Conservation (phyloP, 2,797 vertebrate species). For the Alosa sapidissima region DNA sequence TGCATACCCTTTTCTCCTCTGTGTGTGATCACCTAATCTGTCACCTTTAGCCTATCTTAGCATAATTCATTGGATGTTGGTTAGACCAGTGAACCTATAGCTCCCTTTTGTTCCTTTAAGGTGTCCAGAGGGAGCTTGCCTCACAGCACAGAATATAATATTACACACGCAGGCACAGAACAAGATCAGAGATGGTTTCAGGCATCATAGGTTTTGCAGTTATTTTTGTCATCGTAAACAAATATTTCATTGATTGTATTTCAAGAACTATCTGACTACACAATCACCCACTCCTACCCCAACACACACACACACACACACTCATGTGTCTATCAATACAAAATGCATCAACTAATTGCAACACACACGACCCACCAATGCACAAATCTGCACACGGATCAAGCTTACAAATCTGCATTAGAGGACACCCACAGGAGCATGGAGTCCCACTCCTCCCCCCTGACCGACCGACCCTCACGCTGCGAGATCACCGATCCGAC, state of each 20-base stretch:
- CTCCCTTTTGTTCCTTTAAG: no score
- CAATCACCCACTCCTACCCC: no score
- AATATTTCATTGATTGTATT: neutral
- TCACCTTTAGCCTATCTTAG: no score
- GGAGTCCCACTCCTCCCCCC: no score
- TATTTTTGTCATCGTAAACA: neutral
- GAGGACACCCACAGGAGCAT: neutral
- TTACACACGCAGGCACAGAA: no score
- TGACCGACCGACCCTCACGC: no score
- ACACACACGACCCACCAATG: neutral
- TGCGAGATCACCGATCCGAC: slow-evolving; percentile 18
- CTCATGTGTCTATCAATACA: neutral
- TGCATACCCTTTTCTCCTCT: no score
- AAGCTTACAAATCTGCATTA: neutral
- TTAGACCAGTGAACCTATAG: no score
- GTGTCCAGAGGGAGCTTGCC: no score
- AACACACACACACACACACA: neutral
- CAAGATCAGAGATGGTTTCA: neutral
- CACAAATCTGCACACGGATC: neutral
- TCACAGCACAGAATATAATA: no score
- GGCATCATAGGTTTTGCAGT: neutral
- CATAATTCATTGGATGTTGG: no score
- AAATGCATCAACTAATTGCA: neutral
- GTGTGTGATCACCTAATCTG: no score
- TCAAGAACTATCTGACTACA: neutral